phyloP scores from a whole-genome alignment of 2,888 invertebrate species.

The Mythimna albipuncta region DNA sequence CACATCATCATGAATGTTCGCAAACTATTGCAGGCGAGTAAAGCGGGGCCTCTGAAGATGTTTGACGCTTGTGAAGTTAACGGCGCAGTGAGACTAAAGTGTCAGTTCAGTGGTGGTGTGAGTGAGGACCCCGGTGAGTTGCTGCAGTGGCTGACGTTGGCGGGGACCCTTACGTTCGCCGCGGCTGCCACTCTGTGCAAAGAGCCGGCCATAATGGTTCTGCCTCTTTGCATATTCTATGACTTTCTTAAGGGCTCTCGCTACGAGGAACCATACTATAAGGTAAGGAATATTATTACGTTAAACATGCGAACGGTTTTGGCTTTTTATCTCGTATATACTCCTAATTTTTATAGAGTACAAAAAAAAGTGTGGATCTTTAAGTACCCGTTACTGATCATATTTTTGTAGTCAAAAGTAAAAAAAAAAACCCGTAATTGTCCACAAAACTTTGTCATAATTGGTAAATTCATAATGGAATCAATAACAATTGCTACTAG shows the following conservation, averaged over 20 bases:
- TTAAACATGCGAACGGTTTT: constrained; percentile 34
- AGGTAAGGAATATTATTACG: constrained; percentile 84
- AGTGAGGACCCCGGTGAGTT: constrained; percentile 86
- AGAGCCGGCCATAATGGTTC: constrained; percentile 98
- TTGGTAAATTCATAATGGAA: no score
- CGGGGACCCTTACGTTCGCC: constrained; percentile 92
- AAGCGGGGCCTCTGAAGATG: constrained; percentile 83
- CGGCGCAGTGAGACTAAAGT: constrained; percentile 80
- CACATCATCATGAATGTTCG: constrained; percentile 86
- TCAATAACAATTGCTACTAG: no score
- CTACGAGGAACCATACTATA: constrained; percentile 87
- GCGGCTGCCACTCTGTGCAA: constrained; percentile 97
- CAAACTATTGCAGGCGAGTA: constrained; percentile 82
- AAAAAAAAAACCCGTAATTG: no score
- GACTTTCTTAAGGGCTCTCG: constrained; percentile 93
- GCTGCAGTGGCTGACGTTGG: constrained; percentile 91
- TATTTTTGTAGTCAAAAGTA: no score
- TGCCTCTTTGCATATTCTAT: constrained; percentile 97
- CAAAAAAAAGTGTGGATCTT: no score
- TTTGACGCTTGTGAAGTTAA: constrained; percentile 81
- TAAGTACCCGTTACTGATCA: no score
- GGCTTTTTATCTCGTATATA: constrained; percentile 40
- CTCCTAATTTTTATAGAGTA: no score
- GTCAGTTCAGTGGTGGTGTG: constrained; percentile 84
- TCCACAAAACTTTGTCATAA: no score